Base-by-base conservation (phyloP, 2,888 invertebrate species). In the Drosophila nr. perissopoda region DNA sequence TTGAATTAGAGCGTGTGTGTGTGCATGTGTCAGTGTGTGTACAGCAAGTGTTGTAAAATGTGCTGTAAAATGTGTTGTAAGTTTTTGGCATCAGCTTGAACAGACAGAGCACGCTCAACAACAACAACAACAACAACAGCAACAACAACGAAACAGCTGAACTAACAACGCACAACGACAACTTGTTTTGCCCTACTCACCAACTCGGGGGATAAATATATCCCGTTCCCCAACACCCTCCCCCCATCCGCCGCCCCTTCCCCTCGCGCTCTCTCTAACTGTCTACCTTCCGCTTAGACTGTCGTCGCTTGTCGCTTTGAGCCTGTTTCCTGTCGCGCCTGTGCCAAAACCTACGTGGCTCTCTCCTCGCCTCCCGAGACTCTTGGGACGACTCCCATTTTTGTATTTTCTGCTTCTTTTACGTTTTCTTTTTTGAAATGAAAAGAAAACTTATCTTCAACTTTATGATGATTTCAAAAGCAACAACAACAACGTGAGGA, bases 391-490 rank as follows among this genome's bases (percentile, higher is more conserved):
- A 36, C 46, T 76, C 70, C 79, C 76, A 75, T 79, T 85, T 85
- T 76, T 58, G 69, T 69, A 61, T 31, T 52, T 57, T 38, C 42
- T 49, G 16, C 18, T 38, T 25, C 54, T 62, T 33, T 48, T 54
- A 34, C 25, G 46, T 66, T 58, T 42, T 58, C 66, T 63, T 48
- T 70, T 67, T 82, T 78, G 61, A 88, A 88, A 86, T 83, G 87
- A 90, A 90, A 86, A 83, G 89, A 87, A 90, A 87, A 89, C 90
- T 87, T 90, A 90, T 79, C 89, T 89, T 73, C 89, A 86, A 90
- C 90, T 86, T 90, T 90, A 90, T 88, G 90, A 86, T 89, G 89
- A 86, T 90, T 90, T 83, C 74, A 76, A 88, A 88, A 85, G 82
- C 82, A 82, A 70, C 63, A 70, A 62, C 60, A 70, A 70, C 82